These are phyloP conservation scores for Trematocara caparti DNA, from an alignment of 2,797 vertebrate species.

Conservation along the genomic window DNA sequence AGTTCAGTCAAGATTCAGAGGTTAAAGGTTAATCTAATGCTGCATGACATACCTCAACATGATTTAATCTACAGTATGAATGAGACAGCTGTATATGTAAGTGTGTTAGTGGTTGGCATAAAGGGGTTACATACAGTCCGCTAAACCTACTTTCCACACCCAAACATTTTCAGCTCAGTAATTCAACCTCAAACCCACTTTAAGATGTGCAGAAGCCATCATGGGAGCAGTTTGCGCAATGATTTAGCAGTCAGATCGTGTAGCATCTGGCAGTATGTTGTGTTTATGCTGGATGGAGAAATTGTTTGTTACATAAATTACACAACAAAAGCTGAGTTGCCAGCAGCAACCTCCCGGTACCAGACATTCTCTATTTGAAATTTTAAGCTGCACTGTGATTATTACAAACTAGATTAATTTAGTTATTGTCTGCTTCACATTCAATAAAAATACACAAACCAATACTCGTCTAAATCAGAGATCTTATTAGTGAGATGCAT, in stretches of 20 bases:
- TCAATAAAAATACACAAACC: neutral
- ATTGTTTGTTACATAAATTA: slow-evolving; percentile 49
- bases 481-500: neutral
- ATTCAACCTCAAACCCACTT: neutral
- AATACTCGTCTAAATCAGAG: neutral
- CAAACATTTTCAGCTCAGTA: neutral
- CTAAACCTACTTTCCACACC: neutral
- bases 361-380: slow-evolving; percentile 4
- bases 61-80: slow-evolving; percentile 26
- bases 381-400: slow-evolving; percentile 28
- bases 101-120: neutral
- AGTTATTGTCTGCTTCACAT: slow-evolving; percentile 2
- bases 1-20: slow-evolving; percentile 71
- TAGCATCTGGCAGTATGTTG: neutral
- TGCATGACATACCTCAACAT: slow-evolving; percentile 30
- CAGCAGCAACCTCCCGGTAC: slow-evolving; percentile 34
- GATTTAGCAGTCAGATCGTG: neutral
- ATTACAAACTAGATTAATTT: slow-evolving; percentile 43
- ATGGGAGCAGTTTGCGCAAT: neutral
- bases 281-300: slow-evolving; percentile 42
- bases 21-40: slow-evolving; percentile 63
- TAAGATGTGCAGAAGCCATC: neutral
- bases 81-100: slow-evolving; percentile 2
- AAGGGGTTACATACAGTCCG: neutral
- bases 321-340: slow-evolving; percentile 40